A percentile compares a stretch with the other conserved stretches of the same genome.
Evolutionary conservation across 2,888 invertebrate genomes (phyloP).

Genomic region (Strigamia transsilvanica): DNA sequence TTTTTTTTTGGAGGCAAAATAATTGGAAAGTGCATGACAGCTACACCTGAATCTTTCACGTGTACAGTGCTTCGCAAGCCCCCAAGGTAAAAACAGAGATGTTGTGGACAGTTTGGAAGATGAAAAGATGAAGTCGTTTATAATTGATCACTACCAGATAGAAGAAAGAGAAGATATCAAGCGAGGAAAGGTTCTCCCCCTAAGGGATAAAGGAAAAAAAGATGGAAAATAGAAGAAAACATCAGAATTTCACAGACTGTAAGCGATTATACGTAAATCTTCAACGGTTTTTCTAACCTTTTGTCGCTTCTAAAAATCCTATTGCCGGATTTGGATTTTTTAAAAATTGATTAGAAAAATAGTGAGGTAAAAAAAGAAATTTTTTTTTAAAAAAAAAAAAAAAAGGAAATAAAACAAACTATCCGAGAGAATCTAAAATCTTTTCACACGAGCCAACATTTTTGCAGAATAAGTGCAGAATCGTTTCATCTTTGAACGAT

Average conservation of each 20-base stretch:
- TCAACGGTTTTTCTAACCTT: not conserved
- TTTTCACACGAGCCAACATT: not conserved
- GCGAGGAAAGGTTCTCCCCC: slow-evolving; percentile 19
- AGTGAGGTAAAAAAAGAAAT: too few relatives aligned
- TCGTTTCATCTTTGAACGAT: slow-evolving; percentile 37
- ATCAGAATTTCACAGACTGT: not conserved
- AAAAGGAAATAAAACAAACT: not conserved
- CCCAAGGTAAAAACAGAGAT: slow-evolving; percentile 36
- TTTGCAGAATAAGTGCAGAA: slow-evolving; percentile 7
- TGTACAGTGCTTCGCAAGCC: slow-evolving; percentile 35
- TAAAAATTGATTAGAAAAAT: not conserved
- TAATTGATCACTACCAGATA: slow-evolving; percentile 42
- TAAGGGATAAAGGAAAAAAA: not conserved
- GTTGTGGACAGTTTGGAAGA: slow-evolving; percentile 44
- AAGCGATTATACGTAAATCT: slow-evolving; percentile 27
- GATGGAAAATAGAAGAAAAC: not conserved
- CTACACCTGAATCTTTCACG: slow-evolving; percentile 33
- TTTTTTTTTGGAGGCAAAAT: slow-evolving; percentile 13
- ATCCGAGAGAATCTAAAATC: not conserved
- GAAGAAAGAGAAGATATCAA: slow-evolving; percentile 1
- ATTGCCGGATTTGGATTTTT: not conserved
- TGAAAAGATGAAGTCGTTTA: slow-evolving; percentile 44
- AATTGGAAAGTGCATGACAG: slow-evolving; percentile 42
- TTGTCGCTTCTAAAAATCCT: not conserved
- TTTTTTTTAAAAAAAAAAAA: too few relatives aligned